These are phyloP conservation scores for Orchesellides sinensis DNA, from an alignment of 2,888 invertebrate genomes.

Conservation along the genomic window DNA sequence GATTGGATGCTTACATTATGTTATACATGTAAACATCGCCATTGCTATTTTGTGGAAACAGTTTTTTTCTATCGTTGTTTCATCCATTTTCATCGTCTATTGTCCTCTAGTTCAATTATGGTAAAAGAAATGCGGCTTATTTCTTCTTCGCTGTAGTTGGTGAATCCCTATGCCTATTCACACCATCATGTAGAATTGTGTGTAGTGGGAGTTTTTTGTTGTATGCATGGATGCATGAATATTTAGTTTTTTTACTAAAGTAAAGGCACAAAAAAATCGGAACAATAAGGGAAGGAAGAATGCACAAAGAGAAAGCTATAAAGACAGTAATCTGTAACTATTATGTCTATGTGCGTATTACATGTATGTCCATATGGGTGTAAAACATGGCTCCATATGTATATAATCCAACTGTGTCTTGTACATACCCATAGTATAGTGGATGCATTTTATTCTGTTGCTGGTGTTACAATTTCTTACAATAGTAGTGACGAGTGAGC, in stretches of 20 bases:
- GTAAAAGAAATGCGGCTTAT: slow-evolving; percentile 28
- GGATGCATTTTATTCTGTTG: neutral
- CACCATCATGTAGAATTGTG: neutral
- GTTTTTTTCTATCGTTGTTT: slow-evolving; percentile 2
- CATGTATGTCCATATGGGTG: neutral
- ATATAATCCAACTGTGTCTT: neutral
- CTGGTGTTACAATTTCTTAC: too few relatives aligned
- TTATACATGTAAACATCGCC: neutral
- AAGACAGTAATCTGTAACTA: slow-evolving; percentile 15
- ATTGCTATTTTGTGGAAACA: neutral
- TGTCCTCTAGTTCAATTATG: slow-evolving; percentile 31
- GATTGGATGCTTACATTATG: neutral
- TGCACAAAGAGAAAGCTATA: slow-evolving; percentile 33
- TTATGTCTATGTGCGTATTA: neutral
- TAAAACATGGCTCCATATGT: neutral
- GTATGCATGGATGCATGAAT: slow-evolving; percentile 16
- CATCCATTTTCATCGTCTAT: slow-evolving; percentile 33
- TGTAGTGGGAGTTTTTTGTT: neutral
- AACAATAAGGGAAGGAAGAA: slow-evolving; percentile 32
- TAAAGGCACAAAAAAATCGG: slow-evolving; percentile 22
- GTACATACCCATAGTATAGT: neutral
- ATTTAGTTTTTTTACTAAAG: slow-evolving; percentile 11
- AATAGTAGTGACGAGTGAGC: slow-evolving; percentile 26
- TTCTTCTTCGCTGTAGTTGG: too few relatives aligned
- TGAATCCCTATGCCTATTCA: neutral